phyloP scores from a whole-genome alignment of 2,113 vertebrate species.

The Pitta sordida region DNA sequence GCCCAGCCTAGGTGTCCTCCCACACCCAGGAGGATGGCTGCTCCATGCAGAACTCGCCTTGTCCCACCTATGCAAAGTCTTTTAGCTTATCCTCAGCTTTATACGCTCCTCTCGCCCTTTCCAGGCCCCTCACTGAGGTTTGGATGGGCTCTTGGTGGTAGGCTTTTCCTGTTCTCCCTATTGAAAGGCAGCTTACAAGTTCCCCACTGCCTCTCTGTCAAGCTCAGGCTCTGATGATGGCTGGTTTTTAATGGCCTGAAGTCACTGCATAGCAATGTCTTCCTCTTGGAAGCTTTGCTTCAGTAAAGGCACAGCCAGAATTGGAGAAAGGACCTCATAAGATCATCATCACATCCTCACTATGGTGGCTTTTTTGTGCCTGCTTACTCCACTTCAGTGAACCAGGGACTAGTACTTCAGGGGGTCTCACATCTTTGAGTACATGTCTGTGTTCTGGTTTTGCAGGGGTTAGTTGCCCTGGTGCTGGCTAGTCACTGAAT shows the following conservation, averaged over 20 bases:
- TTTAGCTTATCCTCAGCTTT: neutral
- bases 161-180: neutral
- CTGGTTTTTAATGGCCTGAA: fast-evolving
- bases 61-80: neutral
- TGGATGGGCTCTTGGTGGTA: conserved; percentile 32
- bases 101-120: neutral
- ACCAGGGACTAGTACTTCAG: neutral
- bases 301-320: neutral
- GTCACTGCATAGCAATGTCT: neutral
- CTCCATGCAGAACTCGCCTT: neutral
- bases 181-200: conserved; percentile 64
- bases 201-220: conserved; percentile 52
- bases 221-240: conserved; percentile 11
- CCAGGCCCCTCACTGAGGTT: neutral
- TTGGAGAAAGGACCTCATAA: neutral
- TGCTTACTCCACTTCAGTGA: neutral
- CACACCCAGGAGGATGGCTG: neutral
- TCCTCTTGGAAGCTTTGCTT: neutral
- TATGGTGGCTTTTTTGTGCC: fast-evolving
- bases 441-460: neutral
- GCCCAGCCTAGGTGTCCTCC: neutral
- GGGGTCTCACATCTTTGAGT: neutral
- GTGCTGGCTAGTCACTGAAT: neutral
- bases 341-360: neutral
- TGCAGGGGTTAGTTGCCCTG: neutral